A percentile compares a stretch with the other conserved stretches of the same genome.
phyloP scores from a whole-genome alignment of 2,797 vertebrate genomes.

The Bufotes viridis region DNA sequence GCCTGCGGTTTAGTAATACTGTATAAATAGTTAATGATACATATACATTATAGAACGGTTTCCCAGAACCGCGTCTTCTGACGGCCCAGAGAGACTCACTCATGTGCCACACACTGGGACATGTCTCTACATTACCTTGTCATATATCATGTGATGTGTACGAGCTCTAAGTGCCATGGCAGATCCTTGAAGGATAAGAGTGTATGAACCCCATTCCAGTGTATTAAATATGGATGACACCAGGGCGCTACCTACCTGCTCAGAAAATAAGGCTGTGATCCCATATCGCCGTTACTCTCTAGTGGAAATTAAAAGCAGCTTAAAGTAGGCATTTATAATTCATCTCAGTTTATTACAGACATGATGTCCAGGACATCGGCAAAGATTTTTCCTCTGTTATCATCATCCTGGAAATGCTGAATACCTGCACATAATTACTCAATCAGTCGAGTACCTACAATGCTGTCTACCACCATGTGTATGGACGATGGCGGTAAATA shows the following conservation, averaged over 20 bases:
- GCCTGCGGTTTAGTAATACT: background rate
- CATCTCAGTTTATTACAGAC: slow-evolving; percentile 4
- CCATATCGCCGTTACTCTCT: slow-evolving; percentile 15
- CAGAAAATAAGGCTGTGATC: slow-evolving; percentile 14
- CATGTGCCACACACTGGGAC: background rate
- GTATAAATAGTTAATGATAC: slow-evolving; percentile 12
- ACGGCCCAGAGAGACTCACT: background rate
- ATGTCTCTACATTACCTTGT: slow-evolving; percentile 1
- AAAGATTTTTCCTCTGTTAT: slow-evolving; percentile 12
- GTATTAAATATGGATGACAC: slow-evolving; percentile 31
- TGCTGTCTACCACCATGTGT: background rate
- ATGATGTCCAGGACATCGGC: slow-evolving; percentile 2
- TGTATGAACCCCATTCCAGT: background rate
- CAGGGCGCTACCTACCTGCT: background rate
- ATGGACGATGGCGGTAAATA: background rate
- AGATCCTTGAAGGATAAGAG: slow-evolving; percentile 19
- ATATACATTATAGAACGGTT: background rate
- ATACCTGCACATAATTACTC: background rate
- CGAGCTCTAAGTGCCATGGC: background rate
- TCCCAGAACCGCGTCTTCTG: background rate
- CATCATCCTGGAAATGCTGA: background rate
- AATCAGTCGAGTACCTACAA: background rate
- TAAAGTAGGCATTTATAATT: slow-evolving; percentile 33
- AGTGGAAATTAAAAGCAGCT: slow-evolving; percentile 45
- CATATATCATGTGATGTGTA: background rate